These are phyloP conservation scores for Mythimna impura DNA, from an alignment of 2,888 invertebrate species.

Conservation along the genomic window DNA sequence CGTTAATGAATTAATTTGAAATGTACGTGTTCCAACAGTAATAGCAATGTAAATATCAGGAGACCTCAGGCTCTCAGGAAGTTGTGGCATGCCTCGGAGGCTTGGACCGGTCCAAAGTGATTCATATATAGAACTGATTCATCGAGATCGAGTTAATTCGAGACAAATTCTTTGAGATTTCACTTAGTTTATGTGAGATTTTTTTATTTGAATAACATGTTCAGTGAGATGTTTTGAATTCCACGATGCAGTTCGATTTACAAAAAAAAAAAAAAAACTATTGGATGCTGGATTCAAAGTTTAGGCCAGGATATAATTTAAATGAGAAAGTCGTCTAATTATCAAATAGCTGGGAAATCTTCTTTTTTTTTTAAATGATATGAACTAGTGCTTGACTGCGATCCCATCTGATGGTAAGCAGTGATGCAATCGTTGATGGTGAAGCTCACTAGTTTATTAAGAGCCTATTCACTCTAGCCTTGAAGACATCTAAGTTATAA, in stretches of 20 bases:
- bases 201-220: conserved; percentile 26
- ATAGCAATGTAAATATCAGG: conserved; percentile 48
- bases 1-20: no score
- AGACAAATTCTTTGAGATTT: conserved; percentile 55
- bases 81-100: conserved; percentile 57
- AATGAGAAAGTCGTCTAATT: conserved; percentile 1
- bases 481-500: no score
- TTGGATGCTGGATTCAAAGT: background rate
- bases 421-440: no score
- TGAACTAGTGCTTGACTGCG: no score
- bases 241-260: background rate
- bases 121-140: conserved; percentile 73
- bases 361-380: no score
- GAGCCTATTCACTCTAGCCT: no score
- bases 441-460: no score
- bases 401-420: no score
- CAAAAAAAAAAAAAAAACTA: background rate
- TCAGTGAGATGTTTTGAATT: conserved; percentile 15
- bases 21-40: conserved; percentile 45
- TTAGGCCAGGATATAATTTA: background rate
- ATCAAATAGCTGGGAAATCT: background rate
- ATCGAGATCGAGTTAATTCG: conserved; percentile 63
- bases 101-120: conserved; percentile 67
- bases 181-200: conserved; percentile 27
- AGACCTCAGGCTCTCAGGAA: conserved; percentile 61